Evolutionary conservation across 2,888 invertebrate genomes (phyloP), one percentile per base, ranked within the genome.

Genomic region (Pammene fasciana): DNA sequence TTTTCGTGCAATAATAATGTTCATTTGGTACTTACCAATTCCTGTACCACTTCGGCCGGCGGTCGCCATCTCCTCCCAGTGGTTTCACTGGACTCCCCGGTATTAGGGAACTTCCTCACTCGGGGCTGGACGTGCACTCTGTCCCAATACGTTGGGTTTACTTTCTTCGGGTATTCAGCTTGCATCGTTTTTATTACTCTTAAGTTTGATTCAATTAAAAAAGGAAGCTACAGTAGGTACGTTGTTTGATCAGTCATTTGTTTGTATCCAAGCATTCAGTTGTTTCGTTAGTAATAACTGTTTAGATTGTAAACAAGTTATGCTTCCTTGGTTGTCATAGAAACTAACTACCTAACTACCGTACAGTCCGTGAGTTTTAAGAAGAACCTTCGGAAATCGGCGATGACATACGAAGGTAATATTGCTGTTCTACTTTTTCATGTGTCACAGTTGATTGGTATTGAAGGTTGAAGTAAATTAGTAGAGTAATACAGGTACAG

Each of bases 81-180:
- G 18, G 79, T 79, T 75, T 89, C 86, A 75, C 90, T 90, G 0
- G 90, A 84, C 5, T 71, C 61, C 0, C 81, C 86, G 0, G 86
- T 80, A 0, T 74, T 77, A 1, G 85, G 82, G 46, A 78, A 83
- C 71, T 86, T 86, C 34, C 77, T 83, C 0, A 90, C 84, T 0
- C 90, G 89, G 61, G 90, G 90, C 43, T 81, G 77, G 1, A 87
- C 55, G 55, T 84, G 83, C 0, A 90, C 80, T 1, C 83, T 78
- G 64, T 92, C 90, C 89, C 89, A 91, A 45, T 75, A 67, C 0
- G 78, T 75, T 2, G 74, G 74, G 0, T 80, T 74, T 13, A 78
- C 71, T 74, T 86, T 87, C 50, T 86, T 85, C 0, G 82, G 85
- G 71, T 89, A 90, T 18, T 80, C 72, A 0, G 82, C 87, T 75